Percentiles rank a stretch among this genome's conserved stretches.
Conservation (phyloP, 2,113 vertebrate genomes). For the Boleophthalmus pectinirostris region DNA sequence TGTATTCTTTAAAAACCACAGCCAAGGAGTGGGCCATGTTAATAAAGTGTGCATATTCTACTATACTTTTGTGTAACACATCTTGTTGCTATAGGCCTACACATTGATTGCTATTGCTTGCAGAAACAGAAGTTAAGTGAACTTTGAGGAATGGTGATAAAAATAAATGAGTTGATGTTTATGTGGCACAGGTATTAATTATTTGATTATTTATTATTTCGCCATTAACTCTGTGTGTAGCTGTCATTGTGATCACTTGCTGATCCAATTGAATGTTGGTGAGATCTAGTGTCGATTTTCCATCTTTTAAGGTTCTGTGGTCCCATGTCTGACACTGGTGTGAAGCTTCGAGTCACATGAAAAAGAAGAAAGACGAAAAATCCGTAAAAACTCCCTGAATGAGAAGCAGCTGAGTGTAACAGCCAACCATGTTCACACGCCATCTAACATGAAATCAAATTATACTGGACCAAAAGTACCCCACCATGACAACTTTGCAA, state of each 20-base stretch:
- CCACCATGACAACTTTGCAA: slow-evolving; percentile 64
- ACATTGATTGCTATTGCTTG: neutral
- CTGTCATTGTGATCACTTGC: slow-evolving; percentile 1
- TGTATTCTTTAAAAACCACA: slow-evolving; percentile 72
- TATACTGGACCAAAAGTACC: slow-evolving; percentile 59
- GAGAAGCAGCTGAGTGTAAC: slow-evolving; percentile 51
- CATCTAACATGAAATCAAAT: slow-evolving; percentile 72
- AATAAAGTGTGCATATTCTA: slow-evolving; percentile 64
- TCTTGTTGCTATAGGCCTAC: neutral
- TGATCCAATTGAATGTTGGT: neutral
- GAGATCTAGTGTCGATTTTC: slow-evolving; percentile 26
- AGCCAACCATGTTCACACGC: slow-evolving; percentile 59
- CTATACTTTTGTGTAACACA: slow-evolving; percentile 29
- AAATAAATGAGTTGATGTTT: neutral
- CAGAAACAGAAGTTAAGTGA: neutral
- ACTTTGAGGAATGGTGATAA: neutral
- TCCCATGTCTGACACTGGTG: slow-evolving; percentile 42
- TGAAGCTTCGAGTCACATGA: slow-evolving; percentile 53
- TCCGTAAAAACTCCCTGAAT: slow-evolving; percentile 42
- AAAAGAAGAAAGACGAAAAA: slow-evolving; percentile 13
- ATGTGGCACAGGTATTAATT: slow-evolving; percentile 3
- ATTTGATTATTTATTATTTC: slow-evolving; percentile 9
- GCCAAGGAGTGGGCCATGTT: slow-evolving; percentile 60
- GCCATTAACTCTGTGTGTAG: slow-evolving; percentile 10
- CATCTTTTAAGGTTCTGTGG: slow-evolving; percentile 40